These are phyloP conservation scores for Caenorhabditis sp. DNA, from an alignment of 2,888 invertebrate genomes.

Conservation along the genomic window DNA sequence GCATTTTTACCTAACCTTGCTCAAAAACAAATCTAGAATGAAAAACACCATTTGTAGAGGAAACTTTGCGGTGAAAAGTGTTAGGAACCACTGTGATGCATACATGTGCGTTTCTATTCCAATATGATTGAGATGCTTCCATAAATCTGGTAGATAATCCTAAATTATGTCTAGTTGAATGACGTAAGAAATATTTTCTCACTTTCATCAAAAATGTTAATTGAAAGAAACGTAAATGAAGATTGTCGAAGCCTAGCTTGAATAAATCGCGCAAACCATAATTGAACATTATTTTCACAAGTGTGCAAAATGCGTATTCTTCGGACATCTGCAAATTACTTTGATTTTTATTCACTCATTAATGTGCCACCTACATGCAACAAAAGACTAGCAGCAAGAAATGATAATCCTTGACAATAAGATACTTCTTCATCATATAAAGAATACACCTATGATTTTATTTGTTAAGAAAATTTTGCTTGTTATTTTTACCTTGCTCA, in stretches of 20 bases:
- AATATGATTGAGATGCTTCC: constrained; percentile 83
- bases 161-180: constrained; percentile 61
- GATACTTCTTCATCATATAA: constrained; percentile 97
- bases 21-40: constrained; percentile 94
- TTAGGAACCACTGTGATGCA: constrained; percentile 99
- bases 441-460: constrained; percentile 94
- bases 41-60: constrained; percentile 96
- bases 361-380: constrained; percentile 87
- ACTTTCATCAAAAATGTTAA: constrained; percentile 91
- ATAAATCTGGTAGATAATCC: constrained; percentile 81
- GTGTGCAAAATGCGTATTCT: constrained; percentile 97
- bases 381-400: constrained; percentile 94
- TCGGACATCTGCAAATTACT: constrained; percentile 91
- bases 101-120: constrained; percentile 91
- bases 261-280: constrained; percentile 94
- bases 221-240: constrained; percentile 94
- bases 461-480: constrained; percentile 43
- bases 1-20: constrained; percentile 80
- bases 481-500: constrained; percentile 84
- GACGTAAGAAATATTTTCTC: neutral
- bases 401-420: constrained; percentile 98
- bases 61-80: constrained; percentile 98
- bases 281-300: constrained; percentile 96
- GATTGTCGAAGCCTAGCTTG: constrained; percentile 92
- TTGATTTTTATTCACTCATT: neutral